Evolutionary conservation across 2,888 invertebrate genomes (phyloP), one percentile per base, ranked within the genome.

Genomic region (Adineta ricciae): DNA sequence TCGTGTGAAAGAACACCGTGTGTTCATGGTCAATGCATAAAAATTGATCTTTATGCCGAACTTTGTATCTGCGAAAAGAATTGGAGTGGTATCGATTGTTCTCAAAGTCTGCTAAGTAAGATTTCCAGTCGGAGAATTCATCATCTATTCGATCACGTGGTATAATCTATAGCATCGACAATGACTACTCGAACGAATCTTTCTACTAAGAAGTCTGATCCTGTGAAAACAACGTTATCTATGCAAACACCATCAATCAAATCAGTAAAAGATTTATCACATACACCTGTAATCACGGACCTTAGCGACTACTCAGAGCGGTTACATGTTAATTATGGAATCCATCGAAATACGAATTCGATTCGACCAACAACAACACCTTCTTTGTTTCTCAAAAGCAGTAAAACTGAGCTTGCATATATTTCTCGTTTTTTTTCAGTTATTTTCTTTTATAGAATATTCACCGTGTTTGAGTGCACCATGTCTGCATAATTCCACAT

Each of bases 401-500:
- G 64, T 64, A 64, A 64, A 36, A 11, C 5, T 46, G 8, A 32
- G 19, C 32, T 16, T 32, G 32, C 14, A 24, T n/a, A 14, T 27
- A 11, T 11, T 14, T 11, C 27, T 24, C 19, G 8, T 56, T 9
- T n/a, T 56, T n/a, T n/a, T n/a, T n/a, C 9, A 27, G n/a, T 64
- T 14, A 16, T 32, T 14, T 9, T 64, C 14, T 14, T 27, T 32
- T 64, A 14, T 78, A 78, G 73, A 78, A 21, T n/a, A 78, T 78
- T 41, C 78, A 41, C 78, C 78, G n/a, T 83, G 83, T 50, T 52
- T 36, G 21, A 72, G 78, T 78, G 54, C 49, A 56, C 73, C 72
- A n/a, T 85, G 85, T 49, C 36, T 72, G 11, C 54, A 85, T 83
- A 85, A 85, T 41, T 85, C 83, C 21, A 85, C 83, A n/a, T 83